These are phyloP conservation scores for Trichogramma dendrolimi DNA, from an alignment of 2,888 invertebrate species.

Conservation along the genomic window DNA sequence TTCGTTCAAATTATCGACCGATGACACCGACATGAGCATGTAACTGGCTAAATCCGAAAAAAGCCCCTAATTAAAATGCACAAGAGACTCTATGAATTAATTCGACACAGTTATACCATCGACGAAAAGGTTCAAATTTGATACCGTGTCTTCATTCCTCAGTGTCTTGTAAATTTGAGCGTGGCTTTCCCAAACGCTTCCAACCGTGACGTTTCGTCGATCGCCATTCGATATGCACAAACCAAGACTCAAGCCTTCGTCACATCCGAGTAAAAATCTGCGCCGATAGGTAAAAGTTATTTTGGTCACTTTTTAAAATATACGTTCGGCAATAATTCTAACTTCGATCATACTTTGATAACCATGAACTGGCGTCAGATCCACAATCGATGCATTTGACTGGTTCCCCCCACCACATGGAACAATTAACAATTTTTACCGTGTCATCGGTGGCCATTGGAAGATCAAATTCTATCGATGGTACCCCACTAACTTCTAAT, in stretches of 20 bases:
- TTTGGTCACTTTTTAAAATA: background rate
- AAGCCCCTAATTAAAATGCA: slow-evolving; percentile 48
- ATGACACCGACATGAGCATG: slow-evolving; percentile 55
- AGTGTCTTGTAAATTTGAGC: slow-evolving; percentile 38
- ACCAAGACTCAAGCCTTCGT: slow-evolving; percentile 40
- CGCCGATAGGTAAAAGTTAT: slow-evolving; percentile 11
- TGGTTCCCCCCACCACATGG: slow-evolving; percentile 47
- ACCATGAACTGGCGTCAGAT: slow-evolving; percentile 60
- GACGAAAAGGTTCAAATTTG: background rate
- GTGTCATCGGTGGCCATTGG: slow-evolving; percentile 37
- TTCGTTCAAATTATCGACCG: slow-evolving; percentile 55
- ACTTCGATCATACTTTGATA: slow-evolving; percentile 50
- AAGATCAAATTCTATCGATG: slow-evolving; percentile 50
- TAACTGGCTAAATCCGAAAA: slow-evolving; percentile 57
- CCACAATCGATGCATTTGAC: slow-evolving; percentile 62
- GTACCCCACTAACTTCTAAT: slow-evolving; percentile 54
- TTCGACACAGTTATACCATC: background rate
- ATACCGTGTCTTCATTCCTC: slow-evolving; percentile 42
- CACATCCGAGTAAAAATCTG: slow-evolving; percentile 41
- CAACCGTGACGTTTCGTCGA: slow-evolving; percentile 4
- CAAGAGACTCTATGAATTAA: background rate
- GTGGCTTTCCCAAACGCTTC: slow-evolving; percentile 36
- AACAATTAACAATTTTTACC: slow-evolving; percentile 33
- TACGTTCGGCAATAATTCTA: background rate
- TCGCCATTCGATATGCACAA: background rate